phyloP scores from a whole-genome alignment of 2,113 vertebrate species.

The Amblyopsis rosae region DNA sequence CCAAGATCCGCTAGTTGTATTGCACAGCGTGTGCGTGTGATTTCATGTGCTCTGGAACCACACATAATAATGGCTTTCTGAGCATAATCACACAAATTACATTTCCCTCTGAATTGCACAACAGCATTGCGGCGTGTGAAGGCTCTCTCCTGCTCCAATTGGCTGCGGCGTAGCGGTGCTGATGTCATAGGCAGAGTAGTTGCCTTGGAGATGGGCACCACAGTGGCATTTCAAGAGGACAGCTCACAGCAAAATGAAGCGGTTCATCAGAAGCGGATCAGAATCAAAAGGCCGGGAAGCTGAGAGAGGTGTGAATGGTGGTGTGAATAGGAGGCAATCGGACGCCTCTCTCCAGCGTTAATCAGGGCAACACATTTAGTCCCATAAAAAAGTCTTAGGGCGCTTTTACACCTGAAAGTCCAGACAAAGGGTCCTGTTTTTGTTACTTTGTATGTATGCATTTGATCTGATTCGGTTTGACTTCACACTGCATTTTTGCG shows the following conservation, averaged over 20 bases:
- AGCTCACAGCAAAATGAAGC: constrained; percentile 45
- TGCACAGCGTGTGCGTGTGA: background rate
- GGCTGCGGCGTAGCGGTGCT: constrained; percentile 55
- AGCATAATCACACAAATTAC: constrained; percentile 46
- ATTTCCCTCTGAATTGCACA: constrained; percentile 56
- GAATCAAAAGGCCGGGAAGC: constrained; percentile 31
- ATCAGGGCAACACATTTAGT: too few relatives aligned
- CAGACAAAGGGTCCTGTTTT: too few relatives aligned
- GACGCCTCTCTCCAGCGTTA: too few relatives aligned
- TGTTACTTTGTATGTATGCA: too few relatives aligned
- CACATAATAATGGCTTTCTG: constrained; percentile 19
- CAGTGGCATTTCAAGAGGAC: constrained; percentile 67
- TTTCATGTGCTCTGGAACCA: constrained; percentile 18
- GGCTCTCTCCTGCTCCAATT: constrained; percentile 48
- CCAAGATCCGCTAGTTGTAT: background rate
- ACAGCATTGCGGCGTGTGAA: constrained; percentile 59
- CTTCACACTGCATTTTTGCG: too few relatives aligned
- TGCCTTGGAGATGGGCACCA: constrained; percentile 71
- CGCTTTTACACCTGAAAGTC: too few relatives aligned
- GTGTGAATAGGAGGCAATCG: too few relatives aligned
- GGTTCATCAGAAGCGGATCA: constrained; percentile 22
- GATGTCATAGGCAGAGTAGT: constrained; percentile 74
- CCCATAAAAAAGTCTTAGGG: too few relatives aligned
- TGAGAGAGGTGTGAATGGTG: background rate
- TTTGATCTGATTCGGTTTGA: too few relatives aligned